Evolutionary conservation across 2,888 invertebrate genomes (phyloP).

Genomic region (Aradus depressus): DNA sequence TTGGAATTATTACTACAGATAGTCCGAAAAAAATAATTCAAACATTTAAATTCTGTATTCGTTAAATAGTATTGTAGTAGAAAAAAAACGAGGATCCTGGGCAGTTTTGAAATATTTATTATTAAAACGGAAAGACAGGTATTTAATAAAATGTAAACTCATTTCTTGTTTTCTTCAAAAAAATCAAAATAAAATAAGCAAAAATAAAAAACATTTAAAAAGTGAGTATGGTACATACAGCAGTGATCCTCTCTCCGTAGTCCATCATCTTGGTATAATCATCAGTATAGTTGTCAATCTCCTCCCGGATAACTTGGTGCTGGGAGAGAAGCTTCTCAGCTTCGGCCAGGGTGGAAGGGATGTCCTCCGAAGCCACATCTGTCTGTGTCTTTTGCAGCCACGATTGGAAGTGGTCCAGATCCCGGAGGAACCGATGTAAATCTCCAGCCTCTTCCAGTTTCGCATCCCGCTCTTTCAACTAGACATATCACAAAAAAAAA

Average conservation of each 20-base stretch:
- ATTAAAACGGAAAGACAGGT: too few relatives aligned
- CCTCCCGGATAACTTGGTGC: slow-evolving; percentile 96
- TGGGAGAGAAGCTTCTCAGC: slow-evolving; percentile 94
- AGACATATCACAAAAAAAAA: slow-evolving; percentile 28
- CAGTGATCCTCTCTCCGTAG: slow-evolving; percentile 90
- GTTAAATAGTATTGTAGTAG: too few relatives aligned
- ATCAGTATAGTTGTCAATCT: slow-evolving; percentile 97
- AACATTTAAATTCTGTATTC: too few relatives aligned
- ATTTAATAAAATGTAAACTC: too few relatives aligned
- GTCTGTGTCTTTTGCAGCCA: slow-evolving; percentile 99
- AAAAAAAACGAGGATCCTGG: too few relatives aligned
- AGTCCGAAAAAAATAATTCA: too few relatives aligned
- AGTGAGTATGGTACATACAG: slow-evolving; percentile 41
- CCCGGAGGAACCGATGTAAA: slow-evolving; percentile 91
- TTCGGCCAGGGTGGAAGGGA: slow-evolving; percentile 83
- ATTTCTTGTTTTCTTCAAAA: too few relatives aligned
- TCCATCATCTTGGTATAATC: slow-evolving; percentile 99
- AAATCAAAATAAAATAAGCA: too few relatives aligned
- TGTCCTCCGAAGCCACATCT: slow-evolving; percentile 96
- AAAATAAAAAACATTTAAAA: background rate
- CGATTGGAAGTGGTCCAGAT: slow-evolving; percentile 98
- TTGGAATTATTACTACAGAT: too few relatives aligned
- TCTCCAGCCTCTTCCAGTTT: slow-evolving; percentile 98
- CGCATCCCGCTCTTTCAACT: slow-evolving; percentile 94
- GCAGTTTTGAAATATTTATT: too few relatives aligned